These are phyloP conservation scores for Hirtodrosophila confusa DNA, from an alignment of 2,888 invertebrate genomes.

Conservation along the genomic window DNA sequence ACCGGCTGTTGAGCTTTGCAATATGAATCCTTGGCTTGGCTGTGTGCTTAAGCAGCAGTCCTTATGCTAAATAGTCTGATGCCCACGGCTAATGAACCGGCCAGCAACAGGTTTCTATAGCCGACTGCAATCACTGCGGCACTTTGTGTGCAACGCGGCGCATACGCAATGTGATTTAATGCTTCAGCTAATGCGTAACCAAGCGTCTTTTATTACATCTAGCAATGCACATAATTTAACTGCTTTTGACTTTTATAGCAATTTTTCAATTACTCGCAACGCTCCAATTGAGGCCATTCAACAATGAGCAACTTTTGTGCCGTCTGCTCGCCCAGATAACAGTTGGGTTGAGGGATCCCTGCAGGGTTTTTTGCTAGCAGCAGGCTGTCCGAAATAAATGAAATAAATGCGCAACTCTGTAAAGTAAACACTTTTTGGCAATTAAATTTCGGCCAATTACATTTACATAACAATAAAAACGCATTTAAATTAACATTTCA, in stretches of 20 bases:
- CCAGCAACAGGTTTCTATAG: slow-evolving; percentile 8
- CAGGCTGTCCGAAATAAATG: slow-evolving; percentile 16
- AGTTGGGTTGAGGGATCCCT: neutral
- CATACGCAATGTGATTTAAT: slow-evolving; percentile 70
- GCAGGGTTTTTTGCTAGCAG: neutral
- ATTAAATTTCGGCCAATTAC: slow-evolving; percentile 64
- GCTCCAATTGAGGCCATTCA: slow-evolving; percentile 3
- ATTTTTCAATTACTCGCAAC: slow-evolving; percentile 56
- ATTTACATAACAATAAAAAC: slow-evolving; percentile 63
- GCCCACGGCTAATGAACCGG: slow-evolving; percentile 43
- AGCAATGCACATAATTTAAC: slow-evolving; percentile 50
- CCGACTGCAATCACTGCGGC: neutral
- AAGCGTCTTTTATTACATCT: slow-evolving; percentile 42
- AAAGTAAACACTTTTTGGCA: slow-evolving; percentile 60
- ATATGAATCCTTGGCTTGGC: too few relatives aligned
- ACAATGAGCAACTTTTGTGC: slow-evolving; percentile 13
- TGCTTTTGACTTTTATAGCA: slow-evolving; percentile 46
- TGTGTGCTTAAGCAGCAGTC: slow-evolving; percentile 1
- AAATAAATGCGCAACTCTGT: slow-evolving; percentile 16
- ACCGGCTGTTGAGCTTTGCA: neutral
- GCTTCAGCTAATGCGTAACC: slow-evolving; percentile 52
- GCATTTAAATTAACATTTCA: slow-evolving; percentile 50
- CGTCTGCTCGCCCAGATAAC: slow-evolving; percentile 33
- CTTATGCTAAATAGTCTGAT: slow-evolving; percentile 45
- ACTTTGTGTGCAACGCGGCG: slow-evolving; percentile 59